phyloP scores from a whole-genome alignment of 2,797 vertebrate genomes.

The Spinibarbus caldwelli region DNA sequence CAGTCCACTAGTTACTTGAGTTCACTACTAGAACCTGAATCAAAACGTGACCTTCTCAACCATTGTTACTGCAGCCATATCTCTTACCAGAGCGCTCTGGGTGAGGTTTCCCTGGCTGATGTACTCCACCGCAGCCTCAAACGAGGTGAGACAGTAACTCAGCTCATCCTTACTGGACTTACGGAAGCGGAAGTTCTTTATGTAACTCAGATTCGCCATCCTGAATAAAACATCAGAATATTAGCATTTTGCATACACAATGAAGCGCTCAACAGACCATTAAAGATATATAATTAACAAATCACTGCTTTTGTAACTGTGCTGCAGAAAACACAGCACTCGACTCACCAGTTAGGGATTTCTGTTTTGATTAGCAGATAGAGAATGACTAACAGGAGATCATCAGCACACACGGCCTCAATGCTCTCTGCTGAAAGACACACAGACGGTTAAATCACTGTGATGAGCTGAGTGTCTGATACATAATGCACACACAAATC shows the following conservation, averaged over 20 bases:
- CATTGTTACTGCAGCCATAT: not conserved
- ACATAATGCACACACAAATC: not conserved
- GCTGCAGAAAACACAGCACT: not conserved
- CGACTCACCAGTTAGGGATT: constrained; percentile 93
- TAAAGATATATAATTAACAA: not conserved
- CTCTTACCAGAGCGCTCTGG: constrained; percentile 72
- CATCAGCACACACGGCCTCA: constrained; percentile 92
- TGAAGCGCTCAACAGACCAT: not conserved
- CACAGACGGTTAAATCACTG: not conserved
- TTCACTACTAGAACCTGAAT: not conserved
- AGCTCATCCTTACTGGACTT: constrained; percentile 91
- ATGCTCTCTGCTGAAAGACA: constrained; percentile 80
- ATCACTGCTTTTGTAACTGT: not conserved
- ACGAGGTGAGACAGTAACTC: constrained; percentile 93
- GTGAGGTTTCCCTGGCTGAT: constrained; percentile 90
- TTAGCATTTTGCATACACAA: not conserved
- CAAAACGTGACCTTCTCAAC: not conserved
- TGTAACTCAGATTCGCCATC: constrained; percentile 98
- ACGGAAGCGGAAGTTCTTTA: constrained; percentile 95
- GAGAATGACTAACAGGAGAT: constrained; percentile 91
- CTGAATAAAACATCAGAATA: constrained; percentile 66
- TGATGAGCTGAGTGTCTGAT: not conserved
- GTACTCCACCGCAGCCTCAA: constrained; percentile 92
- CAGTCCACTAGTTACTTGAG: not conserved
- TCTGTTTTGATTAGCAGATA: constrained; percentile 96